Evolutionary conservation across 1,140 invertebrate genomes (phyloP).

Genomic region (Globodera rostochiensis): DNA sequence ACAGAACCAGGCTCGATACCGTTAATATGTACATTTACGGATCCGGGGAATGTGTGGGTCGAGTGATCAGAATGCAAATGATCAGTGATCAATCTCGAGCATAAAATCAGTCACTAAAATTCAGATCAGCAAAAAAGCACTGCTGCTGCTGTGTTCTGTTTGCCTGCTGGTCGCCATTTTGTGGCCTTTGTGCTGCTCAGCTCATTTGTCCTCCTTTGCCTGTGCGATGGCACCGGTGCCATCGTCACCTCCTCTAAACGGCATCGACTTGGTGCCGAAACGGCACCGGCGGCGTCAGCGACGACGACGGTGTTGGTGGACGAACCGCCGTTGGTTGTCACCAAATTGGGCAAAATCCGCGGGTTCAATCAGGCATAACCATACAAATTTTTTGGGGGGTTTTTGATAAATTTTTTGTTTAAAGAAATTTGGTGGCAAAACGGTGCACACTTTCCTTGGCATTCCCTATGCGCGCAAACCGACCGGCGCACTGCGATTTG

Average conservation of each 20-base stretch:
- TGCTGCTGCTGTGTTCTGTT: too few species aligned
- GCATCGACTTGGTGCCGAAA: too few species aligned
- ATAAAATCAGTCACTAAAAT: too few species aligned
- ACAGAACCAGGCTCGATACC: too few species aligned
- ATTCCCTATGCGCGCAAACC: constrained; percentile 59
- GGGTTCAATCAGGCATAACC: constrained; percentile 43
- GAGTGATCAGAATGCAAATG: too few species aligned
- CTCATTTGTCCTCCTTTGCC: constrained; percentile 2
- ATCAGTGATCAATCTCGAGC: too few species aligned
- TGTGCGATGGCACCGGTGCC: not conserved
- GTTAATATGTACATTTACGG: too few species aligned
- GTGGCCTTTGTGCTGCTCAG: not conserved
- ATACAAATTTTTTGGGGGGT: not conserved
- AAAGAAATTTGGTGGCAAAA: constrained; percentile 53
- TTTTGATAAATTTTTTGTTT: constrained; percentile 14
- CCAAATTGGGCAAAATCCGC: constrained; percentile 49
- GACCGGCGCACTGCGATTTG: constrained; percentile 52
- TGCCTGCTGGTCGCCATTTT: too few species aligned
- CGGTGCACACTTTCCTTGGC: constrained; percentile 53
- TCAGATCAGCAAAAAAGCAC: too few species aligned
- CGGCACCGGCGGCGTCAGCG: too few species aligned
- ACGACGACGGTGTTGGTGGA: not conserved
- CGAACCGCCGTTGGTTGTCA: constrained; percentile 43
- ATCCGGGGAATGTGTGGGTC: too few species aligned
- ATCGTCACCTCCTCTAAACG: too few species aligned